Evolutionary conservation across 2,888 invertebrate genomes (phyloP).

Genomic region (Drosophila diplacantha): DNA sequence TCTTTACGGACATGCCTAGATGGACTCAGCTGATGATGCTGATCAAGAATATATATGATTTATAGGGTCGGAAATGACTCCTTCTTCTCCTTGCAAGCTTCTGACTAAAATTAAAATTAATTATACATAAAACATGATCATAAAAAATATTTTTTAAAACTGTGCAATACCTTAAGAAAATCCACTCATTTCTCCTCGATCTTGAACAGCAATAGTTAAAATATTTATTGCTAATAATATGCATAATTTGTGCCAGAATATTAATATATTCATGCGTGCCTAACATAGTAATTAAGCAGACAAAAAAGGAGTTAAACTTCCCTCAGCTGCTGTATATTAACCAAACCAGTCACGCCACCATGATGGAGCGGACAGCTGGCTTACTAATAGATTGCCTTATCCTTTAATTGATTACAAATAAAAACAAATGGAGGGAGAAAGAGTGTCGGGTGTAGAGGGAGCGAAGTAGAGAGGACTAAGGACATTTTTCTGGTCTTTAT

Average conservation of each 20-base stretch:
- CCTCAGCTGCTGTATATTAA: conserved; percentile 27
- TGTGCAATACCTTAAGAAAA: not conserved
- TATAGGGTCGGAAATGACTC: no score
- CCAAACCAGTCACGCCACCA: conserved; percentile 36
- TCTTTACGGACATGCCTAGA: no score
- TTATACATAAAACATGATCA: no score
- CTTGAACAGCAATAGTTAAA: not conserved
- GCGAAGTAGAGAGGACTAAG: conserved; percentile 9
- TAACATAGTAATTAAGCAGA: conserved; percentile 10
- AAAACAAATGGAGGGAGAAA: conserved; percentile 35
- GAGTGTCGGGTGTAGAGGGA: not conserved
- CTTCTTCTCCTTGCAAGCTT: no score
- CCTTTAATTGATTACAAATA: conserved; percentile 70
- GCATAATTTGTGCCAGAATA: not conserved
- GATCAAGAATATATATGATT: no score
- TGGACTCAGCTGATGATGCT: no score
- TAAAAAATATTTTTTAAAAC: no score
- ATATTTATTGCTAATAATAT: not conserved
- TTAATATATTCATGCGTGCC: conserved; percentile 25
- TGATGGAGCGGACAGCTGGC: conserved; percentile 51
- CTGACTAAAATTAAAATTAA: no score
- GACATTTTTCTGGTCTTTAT: conserved; percentile 26
- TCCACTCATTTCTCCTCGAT: not conserved
- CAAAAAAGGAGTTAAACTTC: conserved; percentile 2
- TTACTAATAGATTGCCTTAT: conserved; percentile 53